These are phyloP conservation scores for Polyommatus iphigenia DNA, from an alignment of 2,888 invertebrate genomes.

Conservation along the genomic window DNA sequence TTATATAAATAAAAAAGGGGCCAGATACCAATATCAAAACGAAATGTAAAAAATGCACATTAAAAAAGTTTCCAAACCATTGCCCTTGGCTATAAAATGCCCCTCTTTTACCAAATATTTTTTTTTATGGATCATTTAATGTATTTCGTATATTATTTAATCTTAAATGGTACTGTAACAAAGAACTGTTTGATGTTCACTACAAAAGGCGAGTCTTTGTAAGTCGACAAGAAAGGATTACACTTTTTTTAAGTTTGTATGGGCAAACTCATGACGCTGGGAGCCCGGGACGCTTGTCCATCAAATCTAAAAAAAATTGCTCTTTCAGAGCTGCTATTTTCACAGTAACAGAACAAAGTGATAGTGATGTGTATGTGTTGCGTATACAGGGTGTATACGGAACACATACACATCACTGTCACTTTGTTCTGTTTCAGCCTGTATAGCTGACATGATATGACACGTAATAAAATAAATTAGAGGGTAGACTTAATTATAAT, in stretches of 20 bases:
- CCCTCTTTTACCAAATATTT: background rate
- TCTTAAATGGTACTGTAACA: background rate
- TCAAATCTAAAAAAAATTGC: too few species aligned
- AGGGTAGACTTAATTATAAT: background rate
- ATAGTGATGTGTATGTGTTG: too few species aligned
- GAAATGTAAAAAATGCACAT: background rate
- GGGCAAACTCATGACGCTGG: too few species aligned
- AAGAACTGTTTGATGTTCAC: background rate
- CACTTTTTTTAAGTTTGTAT: too few species aligned
- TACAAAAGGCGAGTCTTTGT: background rate
- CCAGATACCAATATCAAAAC: background rate
- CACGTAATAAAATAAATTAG: background rate
- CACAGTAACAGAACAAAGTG: too few species aligned
- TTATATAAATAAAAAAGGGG: background rate
- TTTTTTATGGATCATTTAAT: background rate
- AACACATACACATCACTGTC: too few species aligned
- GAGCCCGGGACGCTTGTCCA: too few species aligned
- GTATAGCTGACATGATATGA: background rate
- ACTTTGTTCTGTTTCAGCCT: too few species aligned
- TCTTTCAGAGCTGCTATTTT: too few species aligned
- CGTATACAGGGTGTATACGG: too few species aligned
- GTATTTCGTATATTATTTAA: background rate
- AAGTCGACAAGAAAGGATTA: background rate
- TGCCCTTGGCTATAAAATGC: conserved; percentile 1
- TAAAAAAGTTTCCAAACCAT: background rate